Conservation (phyloP, 2,113 vertebrate species). For the Peucedramus taeniatus region DNA sequence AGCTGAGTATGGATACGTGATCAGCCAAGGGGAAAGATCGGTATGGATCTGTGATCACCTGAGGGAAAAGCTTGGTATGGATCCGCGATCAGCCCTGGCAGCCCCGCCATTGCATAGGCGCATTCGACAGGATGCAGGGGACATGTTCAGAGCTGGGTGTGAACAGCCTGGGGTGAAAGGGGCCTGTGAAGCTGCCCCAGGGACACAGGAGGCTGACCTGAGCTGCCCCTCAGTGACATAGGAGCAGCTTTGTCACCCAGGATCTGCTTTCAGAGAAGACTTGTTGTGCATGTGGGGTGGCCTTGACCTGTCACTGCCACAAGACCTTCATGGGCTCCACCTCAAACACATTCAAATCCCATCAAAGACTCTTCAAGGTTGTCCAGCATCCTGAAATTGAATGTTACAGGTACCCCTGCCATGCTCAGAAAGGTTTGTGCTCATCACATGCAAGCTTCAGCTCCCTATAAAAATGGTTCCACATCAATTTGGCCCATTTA, state of each 20-base stretch:
- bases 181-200: background rate
- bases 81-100: background rate
- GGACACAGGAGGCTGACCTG: background rate
- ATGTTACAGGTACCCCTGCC: background rate
- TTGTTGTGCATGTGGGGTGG: background rate
- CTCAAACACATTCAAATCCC: background rate
- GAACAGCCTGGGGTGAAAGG: too few relatives aligned
- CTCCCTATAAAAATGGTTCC: background rate
- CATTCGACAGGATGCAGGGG: too few relatives aligned
- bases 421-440: background rate
- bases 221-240: background rate
- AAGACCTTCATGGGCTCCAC: background rate
- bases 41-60: accelerated
- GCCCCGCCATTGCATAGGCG: background rate
- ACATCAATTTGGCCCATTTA: background rate
- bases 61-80: background rate
- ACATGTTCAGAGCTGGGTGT: accelerated
- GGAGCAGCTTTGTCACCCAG: background rate
- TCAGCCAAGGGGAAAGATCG: too few relatives aligned
- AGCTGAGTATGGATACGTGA: accelerated
- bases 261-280: background rate
- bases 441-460: background rate
- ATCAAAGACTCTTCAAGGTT: background rate
- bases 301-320: background rate
- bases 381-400: background rate